Percentiles rank a stretch among this genome's conserved stretches.
Evolutionary conservation across 2,113 vertebrate species (phyloP).

Genomic region (Serinus canaria): DNA sequence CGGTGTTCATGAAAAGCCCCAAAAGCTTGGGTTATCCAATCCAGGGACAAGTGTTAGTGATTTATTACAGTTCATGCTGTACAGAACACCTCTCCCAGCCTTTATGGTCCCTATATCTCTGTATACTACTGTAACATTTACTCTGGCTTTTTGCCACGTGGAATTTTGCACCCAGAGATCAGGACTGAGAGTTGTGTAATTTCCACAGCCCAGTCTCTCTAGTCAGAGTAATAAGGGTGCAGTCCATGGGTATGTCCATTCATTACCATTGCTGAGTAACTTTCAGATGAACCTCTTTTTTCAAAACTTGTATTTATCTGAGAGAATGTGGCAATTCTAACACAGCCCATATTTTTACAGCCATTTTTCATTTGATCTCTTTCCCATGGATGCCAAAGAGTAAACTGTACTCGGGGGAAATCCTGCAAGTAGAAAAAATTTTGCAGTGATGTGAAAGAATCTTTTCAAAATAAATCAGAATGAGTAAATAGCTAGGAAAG

Average conservation of each 20-base stretch:
- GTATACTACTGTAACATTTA: background rate
- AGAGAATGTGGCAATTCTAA: background rate
- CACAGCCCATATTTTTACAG: background rate
- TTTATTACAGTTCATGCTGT: background rate
- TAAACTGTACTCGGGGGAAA: background rate
- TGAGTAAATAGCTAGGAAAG: background rate
- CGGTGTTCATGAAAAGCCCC: background rate
- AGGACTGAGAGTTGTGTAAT: background rate
- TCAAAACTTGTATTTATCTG: background rate
- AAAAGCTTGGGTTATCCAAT: background rate
- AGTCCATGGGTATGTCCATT: background rate
- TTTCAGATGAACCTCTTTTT: background rate
- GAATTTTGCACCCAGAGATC: slow-evolving; percentile 25
- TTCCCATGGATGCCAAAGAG: background rate
- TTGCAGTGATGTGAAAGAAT: background rate
- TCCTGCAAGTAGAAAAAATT: background rate
- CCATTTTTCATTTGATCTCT: background rate
- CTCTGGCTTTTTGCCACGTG: slow-evolving; percentile 40
- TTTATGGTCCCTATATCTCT: background rate
- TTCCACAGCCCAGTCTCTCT: background rate
- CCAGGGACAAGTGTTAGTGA: background rate
- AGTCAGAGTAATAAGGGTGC: background rate
- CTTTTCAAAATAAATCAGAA: background rate
- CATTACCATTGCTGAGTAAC: background rate
- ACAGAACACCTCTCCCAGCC: background rate